Base-by-base conservation (phyloP, 2,888 invertebrate genomes). In the Acrobeloides nanus region DNA sequence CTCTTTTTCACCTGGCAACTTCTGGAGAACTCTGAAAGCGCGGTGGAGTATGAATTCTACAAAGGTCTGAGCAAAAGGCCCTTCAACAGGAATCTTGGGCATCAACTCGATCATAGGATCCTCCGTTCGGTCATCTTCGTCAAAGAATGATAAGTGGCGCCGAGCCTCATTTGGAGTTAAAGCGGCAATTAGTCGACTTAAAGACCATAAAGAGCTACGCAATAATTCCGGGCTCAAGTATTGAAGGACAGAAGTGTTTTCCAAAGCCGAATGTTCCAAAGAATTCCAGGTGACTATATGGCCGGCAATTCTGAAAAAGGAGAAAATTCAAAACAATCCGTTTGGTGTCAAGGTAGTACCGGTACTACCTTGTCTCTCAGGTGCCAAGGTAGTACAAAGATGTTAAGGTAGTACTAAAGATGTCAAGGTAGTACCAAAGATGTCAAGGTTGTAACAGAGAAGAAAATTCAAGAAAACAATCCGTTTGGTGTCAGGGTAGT, bases 31-130 rank as follows among this genome's bases (percentile, higher is more conserved):
- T 10, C 79, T 78, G 53, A 82, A 78, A 24, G 84, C 78, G 75
- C 84, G 83, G 15, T 81, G 79, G 34, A 86, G 68, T 18, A 85
- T 75, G 68, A 82, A 83, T 12, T 58, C 51, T 21, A 64, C 57
- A 6, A 69, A 38, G 12, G 53, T 38, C 0, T 48, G 38, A 3
- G 59, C 43, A 17, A 15, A 57, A 38, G 47, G 49, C 1, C 52
- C 54, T 21, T 37, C 35, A 6, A 45, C 21, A 26, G 59, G 57
- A 17, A 65, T 50, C 2, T 53, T 26, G 1, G 63, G 64, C 8
- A 51, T 15, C 1, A 38, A 29, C 10, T 20, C 43, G 15, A 12
- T 21, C 35, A 35, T 4, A 8, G 15, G 20, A n/a, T 40, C 18
- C 15, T 6, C 7, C 18, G 7, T 5, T 6, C 7, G 15, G 2